A percentile compares a stretch with the other conserved stretches of the same genome.
These are phyloP conservation scores for Teleogryllus occipitalis DNA, from an alignment of 1,140 invertebrate species.

Conservation along the genomic window DNA sequence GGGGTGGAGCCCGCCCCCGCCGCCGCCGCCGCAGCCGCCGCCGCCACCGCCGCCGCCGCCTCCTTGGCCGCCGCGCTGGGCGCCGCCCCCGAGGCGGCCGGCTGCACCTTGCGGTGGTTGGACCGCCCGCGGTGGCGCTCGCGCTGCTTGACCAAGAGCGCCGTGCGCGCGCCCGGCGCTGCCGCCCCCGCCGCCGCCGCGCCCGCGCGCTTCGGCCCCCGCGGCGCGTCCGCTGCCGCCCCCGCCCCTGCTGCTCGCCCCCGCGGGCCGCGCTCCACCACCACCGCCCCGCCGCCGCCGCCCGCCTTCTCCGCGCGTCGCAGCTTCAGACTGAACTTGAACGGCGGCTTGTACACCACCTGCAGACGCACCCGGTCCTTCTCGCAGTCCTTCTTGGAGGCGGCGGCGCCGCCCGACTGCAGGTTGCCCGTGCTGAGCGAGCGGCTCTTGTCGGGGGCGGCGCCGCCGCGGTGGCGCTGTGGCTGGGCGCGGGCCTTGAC, in stretches of 20 bases:
- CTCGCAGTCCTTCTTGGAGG: constrained; percentile 27
- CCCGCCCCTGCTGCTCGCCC: constrained; percentile 27
- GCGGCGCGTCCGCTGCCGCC: background rate
- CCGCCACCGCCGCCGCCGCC: constrained; percentile 48
- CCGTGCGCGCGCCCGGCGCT: background rate
- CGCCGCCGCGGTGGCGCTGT: constrained; percentile 16
- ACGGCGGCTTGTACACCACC: constrained; percentile 77
- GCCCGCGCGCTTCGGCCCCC: constrained; percentile 16
- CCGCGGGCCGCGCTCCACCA: constrained; percentile 29
- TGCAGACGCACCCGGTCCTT: constrained; percentile 64
- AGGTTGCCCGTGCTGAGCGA: constrained; percentile 37
- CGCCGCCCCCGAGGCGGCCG: constrained; percentile 52
- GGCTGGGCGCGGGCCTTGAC: background rate
- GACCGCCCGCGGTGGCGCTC: background rate
- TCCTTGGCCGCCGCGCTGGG: constrained; percentile 53
- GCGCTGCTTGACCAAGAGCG: background rate
- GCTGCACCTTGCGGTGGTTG: constrained; percentile 47
- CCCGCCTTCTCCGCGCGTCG: constrained; percentile 32
- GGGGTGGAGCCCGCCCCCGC: background rate
- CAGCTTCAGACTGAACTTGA: constrained; percentile 72
- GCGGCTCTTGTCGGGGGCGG: constrained; percentile 33
- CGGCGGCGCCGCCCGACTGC: constrained; percentile 39
- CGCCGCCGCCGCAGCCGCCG: background rate
- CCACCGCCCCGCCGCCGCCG: constrained; percentile 8
- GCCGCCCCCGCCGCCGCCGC: background rate